Base-by-base conservation (phyloP, 2,113 vertebrate species). In the Columba livia region DNA sequence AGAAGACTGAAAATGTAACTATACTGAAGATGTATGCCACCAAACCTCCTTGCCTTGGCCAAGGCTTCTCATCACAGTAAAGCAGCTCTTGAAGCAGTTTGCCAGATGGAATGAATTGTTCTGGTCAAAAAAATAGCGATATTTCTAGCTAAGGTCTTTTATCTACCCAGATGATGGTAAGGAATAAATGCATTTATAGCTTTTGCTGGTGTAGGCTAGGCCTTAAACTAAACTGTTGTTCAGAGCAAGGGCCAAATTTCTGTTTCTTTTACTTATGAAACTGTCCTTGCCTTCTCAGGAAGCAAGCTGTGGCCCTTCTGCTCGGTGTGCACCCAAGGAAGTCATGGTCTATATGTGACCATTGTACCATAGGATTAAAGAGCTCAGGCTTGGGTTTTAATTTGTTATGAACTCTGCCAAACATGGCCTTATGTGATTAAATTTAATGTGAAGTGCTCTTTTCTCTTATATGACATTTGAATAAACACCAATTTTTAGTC, bases 121-220 rank as follows among this genome's bases (percentile, higher is more conserved):
- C 78, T 67, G 26, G 34, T 74, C 14, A 75, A 90, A 94, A 72
- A 77, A 53, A 2, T 4, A 84, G 25, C 36, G 36, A 1, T 53
- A 53, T 91, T 95, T 83, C 54, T 95, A 57, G 19, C n/a, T 85
- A 70, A 72, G 80, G 69, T 40, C 34, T 91, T 91, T 50, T 75
- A 51, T 79, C 50, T 75, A 5, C 32, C 29, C 66, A 32, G 4
- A 64, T 65, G 26, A 88, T 73, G 28, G 26, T 48, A 85, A 75
- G 48, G 84, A 86, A 81, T 67, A 38, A 65, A 64, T 77, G 15
- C 14, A 25, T 38, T 89, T 36, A n/a, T 69, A 69, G 25, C 38
- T 75, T 74, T 94, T 80, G 24, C 38, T 85, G 28, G 11, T 77
- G 25, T 61, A 74, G 36, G 32, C 13, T 72, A 54, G 65, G 21